Evolutionary conservation across 2,113 vertebrate genomes (phyloP), one percentile per base, ranked within the genome.

Genomic region (Mustela lutreola): DNA sequence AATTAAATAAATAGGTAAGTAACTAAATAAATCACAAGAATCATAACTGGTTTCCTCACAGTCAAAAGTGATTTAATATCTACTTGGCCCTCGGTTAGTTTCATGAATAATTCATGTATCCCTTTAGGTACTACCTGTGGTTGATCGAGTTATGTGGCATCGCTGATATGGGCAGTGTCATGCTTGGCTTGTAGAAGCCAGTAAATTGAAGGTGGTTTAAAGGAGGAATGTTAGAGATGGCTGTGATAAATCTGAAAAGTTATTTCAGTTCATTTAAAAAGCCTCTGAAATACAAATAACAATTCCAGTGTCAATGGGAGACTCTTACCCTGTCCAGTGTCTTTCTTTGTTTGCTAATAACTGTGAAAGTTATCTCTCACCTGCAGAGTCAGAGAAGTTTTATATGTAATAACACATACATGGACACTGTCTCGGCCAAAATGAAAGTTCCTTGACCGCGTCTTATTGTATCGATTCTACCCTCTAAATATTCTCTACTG

Each of bases 101-200:
- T 98, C 96, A 92, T 97, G 97, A 93, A 91, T 95, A 89, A 89
- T 95, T 95, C 90, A 90, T 89, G 63, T n/a, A 62, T 95, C 89
- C 95, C 92, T 42, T 91, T 70, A 96, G 89, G 96, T 97, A 45
- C 48, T 89, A 91, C 96, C 98, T 98, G 81, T 87, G 92, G 84
- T 89, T 97, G 92, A 94, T 98, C 53, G 80, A 91, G 96, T 97
- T 97, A 97, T 70, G 76, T 24, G 1, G 93, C 56, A 87, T 80
- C 79, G 50, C 71, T 97, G 97, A 94, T 81, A 86, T 39, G 48
- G 78, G 76, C 96, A 92, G 71, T 78, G 79, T 93, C 92, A 94
- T 82, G 73, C 93, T 83, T 95, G 89, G 95, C 80, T 94, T 85
- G n/a, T 50, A 93, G 94, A 94, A 98, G n/a, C 19, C 95, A 96